Conservation (phyloP, 1,140 invertebrate species). For the Schmidtea mediterranea region DNA sequence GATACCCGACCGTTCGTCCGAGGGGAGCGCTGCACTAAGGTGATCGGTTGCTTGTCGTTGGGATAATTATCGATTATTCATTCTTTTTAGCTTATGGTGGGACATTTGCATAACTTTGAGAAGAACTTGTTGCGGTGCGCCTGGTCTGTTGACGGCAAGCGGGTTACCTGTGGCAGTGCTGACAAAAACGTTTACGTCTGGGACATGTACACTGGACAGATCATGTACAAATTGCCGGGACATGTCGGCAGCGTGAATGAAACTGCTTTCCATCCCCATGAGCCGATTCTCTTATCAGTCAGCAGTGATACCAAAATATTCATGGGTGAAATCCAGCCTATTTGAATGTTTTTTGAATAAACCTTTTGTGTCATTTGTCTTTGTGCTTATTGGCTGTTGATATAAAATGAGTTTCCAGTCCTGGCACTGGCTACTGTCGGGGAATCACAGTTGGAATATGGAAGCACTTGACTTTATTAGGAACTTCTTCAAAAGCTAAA, state of each 20-base stretch:
- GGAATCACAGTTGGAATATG: no score
- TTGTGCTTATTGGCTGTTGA: no score
- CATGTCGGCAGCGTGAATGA: constrained; percentile 91
- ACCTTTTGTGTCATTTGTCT: no score
- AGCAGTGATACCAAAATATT: constrained; percentile 86
- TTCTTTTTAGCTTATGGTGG: no score
- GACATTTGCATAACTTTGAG: constrained; percentile 93
- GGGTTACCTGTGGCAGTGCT: constrained; percentile 58
- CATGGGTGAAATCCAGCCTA: constrained; percentile 85
- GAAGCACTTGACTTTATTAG: no score
- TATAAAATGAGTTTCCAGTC: no score
- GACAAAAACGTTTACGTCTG: constrained; percentile 86
- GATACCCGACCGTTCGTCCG: constrained; percentile 43
- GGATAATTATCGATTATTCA: no score
- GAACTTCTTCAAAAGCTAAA: no score
- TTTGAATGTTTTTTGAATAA: no score
- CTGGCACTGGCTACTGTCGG: no score
- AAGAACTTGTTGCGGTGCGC: constrained; percentile 58
- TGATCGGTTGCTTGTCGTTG: no score
- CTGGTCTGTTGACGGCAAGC: constrained; percentile 57
- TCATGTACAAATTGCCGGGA: constrained; percentile 84
- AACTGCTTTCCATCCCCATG: constrained; percentile 72
- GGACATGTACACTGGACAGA: constrained; percentile 59
- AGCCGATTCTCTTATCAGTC: constrained; percentile 70
- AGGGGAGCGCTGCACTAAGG: constrained; percentile 60